phyloP scores from a whole-genome alignment of 2,888 invertebrate genomes.

The Cerastis leucographa region DNA sequence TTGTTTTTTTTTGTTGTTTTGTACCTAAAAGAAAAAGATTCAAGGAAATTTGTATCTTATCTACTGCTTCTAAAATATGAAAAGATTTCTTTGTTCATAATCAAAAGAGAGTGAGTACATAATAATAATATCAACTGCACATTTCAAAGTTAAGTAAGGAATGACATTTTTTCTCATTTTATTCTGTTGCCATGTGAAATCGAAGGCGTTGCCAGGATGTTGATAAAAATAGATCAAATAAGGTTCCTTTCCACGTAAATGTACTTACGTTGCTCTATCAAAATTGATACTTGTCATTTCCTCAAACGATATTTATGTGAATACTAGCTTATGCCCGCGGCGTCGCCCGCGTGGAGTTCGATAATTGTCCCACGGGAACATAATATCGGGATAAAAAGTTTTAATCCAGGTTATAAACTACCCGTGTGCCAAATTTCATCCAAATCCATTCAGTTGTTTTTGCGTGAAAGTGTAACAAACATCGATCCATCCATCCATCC shows the following conservation, averaged over 20 bases:
- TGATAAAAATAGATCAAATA: conserved; percentile 21
- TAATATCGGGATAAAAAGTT: no score
- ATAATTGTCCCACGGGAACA: no score
- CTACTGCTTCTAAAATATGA: neutral
- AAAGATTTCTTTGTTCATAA: neutral
- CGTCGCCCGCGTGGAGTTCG: no score
- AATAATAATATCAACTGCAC: neutral
- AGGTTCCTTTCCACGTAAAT: neutral
- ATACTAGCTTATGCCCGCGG: no score
- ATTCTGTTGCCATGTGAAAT: neutral
- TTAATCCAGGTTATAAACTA: no score
- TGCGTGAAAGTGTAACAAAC: no score
- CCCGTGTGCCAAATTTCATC: no score
- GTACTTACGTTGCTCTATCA: neutral
- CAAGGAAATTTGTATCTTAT: neutral
- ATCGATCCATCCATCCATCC: no score
- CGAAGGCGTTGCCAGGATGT: neutral
- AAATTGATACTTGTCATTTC: conserved; percentile 13
- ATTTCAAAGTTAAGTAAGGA: neutral
- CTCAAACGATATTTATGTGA: conserved; percentile 9
- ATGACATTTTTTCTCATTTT: neutral
- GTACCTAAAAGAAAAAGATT: neutral
- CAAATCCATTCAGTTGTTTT: no score
- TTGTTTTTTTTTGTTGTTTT: neutral
- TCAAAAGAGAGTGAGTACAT: neutral